Evolutionary conservation across 2,888 invertebrate genomes (phyloP).

Genomic region (Plebejus anna): DNA sequence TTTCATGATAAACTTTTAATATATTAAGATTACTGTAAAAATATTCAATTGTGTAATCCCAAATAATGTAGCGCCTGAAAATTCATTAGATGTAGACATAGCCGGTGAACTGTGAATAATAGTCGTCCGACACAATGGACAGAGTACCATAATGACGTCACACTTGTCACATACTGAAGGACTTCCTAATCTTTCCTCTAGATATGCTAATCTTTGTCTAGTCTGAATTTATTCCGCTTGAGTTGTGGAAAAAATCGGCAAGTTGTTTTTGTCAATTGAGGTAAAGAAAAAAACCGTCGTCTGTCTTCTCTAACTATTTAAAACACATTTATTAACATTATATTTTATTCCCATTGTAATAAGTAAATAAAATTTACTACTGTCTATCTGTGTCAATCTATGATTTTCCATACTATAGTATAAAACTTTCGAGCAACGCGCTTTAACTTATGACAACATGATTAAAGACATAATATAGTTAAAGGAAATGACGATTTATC

Average conservation of each 20-base stretch:
- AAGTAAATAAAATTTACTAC: too few relatives aligned
- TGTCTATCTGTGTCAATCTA: too few relatives aligned
- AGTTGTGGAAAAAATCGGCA: neutral
- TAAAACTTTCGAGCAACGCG: neutral
- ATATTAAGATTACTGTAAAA: neutral
- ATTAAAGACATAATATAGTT: neutral
- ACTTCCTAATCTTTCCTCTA: neutral
- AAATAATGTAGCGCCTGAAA: neutral
- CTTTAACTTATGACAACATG: neutral
- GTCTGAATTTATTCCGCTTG: constrained; percentile 11
- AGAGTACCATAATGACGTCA: neutral
- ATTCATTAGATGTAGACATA: neutral
- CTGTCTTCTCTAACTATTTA: neutral
- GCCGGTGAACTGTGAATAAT: constrained; percentile 42
- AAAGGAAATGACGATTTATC: neutral
- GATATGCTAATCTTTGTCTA: constrained; percentile 16
- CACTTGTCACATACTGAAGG: constrained; percentile 8
- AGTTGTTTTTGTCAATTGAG: neutral
- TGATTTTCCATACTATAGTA: too few relatives aligned
- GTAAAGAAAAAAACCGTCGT: neutral
- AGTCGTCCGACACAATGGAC: constrained; percentile 38
- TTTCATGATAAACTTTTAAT: too few relatives aligned
- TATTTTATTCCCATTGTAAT: too few relatives aligned
- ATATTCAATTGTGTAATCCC: neutral
- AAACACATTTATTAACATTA: too few relatives aligned